A percentile compares a stretch with the other conserved stretches of the same genome.
These are phyloP conservation scores for Pterocles burchelli DNA, from an alignment of 2,113 vertebrate genomes.

Conservation along the genomic window DNA sequence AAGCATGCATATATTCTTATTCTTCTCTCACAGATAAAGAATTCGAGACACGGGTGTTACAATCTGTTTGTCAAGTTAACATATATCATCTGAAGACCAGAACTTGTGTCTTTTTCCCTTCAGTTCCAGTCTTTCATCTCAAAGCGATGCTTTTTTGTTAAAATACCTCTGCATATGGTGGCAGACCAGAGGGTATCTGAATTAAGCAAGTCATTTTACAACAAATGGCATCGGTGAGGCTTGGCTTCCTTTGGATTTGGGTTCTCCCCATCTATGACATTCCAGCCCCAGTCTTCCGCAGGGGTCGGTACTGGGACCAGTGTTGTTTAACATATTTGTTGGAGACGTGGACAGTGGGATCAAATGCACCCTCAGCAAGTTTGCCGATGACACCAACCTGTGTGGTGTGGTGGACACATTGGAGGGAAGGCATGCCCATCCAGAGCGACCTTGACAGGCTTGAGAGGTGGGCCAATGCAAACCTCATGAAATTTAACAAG, in stretches of 20 bases:
- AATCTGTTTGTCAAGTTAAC: background rate
- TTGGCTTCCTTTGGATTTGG: background rate
- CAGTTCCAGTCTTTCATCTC: background rate
- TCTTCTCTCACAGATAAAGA: constrained; percentile 23
- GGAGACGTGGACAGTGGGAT: too few relatives aligned
- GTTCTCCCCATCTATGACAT: background rate
- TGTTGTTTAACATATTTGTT: too few relatives aligned
- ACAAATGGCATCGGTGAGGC: background rate
- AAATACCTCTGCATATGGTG: background rate
- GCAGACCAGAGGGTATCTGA: background rate
- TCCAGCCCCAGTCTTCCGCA: background rate
- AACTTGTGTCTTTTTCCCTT: background rate
- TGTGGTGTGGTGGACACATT: too few relatives aligned
- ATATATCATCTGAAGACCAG: background rate
- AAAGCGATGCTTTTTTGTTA: background rate
- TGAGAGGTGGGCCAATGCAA: too few relatives aligned
- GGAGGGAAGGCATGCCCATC: too few relatives aligned
- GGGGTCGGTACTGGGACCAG: too few relatives aligned
- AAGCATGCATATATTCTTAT: constrained; percentile 3
- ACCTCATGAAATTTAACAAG: too few relatives aligned
- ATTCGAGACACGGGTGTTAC: background rate
- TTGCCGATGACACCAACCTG: too few relatives aligned
- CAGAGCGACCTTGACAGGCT: too few relatives aligned
- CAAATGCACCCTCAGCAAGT: too few relatives aligned
- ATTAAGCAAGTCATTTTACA: background rate